Evolutionary conservation across 2,113 vertebrate genomes (phyloP).

Genomic region (Patagioenas fasciata): DNA sequence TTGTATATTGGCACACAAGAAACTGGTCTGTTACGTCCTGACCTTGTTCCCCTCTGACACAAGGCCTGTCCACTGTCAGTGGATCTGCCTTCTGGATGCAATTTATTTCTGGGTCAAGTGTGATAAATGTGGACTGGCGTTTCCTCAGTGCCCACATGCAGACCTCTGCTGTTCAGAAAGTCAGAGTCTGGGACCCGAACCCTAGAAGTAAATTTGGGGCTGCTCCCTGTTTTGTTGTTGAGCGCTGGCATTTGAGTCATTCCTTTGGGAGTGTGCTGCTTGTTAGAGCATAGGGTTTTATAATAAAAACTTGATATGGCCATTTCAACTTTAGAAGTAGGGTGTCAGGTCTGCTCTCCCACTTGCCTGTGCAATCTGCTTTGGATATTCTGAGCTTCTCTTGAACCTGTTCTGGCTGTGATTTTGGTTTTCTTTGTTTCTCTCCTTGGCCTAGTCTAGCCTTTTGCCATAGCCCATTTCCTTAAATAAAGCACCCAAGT

Average conservation of each 20-base stretch:
- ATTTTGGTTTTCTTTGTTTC: neutral
- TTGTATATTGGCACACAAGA: neutral
- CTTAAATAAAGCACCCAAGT: neutral
- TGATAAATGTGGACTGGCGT: rapidly evolving
- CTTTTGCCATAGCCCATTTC: neutral
- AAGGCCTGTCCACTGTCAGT: neutral
- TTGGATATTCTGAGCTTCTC: neutral
- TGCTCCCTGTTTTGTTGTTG: neutral
- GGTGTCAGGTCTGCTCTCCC: neutral
- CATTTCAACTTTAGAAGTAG: neutral
- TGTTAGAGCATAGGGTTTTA: neutral
- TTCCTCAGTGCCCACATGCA: rapidly evolving
- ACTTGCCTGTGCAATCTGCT: neutral
- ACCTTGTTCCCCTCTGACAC: neutral
- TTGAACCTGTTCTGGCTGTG: neutral
- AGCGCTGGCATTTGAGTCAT: neutral
- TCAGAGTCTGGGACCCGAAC: neutral
- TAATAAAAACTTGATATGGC: neutral
- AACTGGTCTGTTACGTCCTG: neutral
- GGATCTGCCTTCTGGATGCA: neutral
- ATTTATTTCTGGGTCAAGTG: neutral
- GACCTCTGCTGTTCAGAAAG: rapidly evolving
- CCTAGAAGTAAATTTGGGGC: neutral
- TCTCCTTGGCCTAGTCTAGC: neutral
- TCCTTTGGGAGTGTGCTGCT: neutral